Conservation (phyloP, 2,113 vertebrate species). For the Myotis davidii region DNA sequence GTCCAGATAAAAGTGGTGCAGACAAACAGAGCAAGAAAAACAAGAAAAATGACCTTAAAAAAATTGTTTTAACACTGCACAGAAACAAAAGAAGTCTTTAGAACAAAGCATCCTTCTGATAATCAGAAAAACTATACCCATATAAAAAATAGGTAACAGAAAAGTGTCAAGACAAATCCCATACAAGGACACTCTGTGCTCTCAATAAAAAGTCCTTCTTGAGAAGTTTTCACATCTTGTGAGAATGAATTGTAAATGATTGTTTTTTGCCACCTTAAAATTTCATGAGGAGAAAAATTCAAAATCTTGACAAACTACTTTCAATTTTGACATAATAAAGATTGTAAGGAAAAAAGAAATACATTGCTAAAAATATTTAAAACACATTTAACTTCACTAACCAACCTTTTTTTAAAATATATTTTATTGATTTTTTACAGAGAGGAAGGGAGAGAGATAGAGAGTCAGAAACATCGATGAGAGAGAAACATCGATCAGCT, state of each 20-base stretch:
- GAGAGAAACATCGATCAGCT: too few relatives aligned
- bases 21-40: slow-evolving; percentile 8
- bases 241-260: background rate
- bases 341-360: background rate
- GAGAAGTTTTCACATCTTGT: slow-evolving; percentile 6
- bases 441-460: too few relatives aligned
- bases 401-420: too few relatives aligned
- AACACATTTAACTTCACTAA: background rate
- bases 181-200: background rate
- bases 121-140: background rate
- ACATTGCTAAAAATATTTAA: background rate
- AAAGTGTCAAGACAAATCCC: background rate
- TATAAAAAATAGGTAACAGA: background rate
- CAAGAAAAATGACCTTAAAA: background rate
- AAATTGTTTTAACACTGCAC: background rate
- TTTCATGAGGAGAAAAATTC: background rate
- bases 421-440: too few relatives aligned
- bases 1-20: background rate
- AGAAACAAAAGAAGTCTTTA: background rate
- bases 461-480: too few relatives aligned
- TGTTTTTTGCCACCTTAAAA: background rate
- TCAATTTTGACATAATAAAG: background rate
- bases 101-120: background rate
- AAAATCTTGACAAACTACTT: slow-evolving; percentile 34
- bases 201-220: slow-evolving; percentile 23